These are phyloP conservation scores for Catocala nupta DNA, from an alignment of 2,888 invertebrate species.

Conservation along the genomic window DNA sequence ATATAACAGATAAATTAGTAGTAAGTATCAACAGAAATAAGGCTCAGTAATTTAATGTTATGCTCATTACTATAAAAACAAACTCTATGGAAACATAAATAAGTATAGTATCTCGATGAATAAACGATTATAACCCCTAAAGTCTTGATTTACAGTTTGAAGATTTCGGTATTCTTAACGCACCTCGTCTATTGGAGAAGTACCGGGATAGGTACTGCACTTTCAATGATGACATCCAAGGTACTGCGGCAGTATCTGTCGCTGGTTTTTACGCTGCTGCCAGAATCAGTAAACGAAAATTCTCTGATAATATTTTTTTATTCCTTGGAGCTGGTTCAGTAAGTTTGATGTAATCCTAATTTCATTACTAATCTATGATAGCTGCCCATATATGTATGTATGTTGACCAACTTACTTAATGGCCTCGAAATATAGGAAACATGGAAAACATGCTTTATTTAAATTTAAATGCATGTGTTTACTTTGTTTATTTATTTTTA, in stretches of 20 bases:
- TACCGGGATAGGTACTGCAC: slow-evolving; percentile 96
- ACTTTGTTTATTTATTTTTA: too few relatives aligned
- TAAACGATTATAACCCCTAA: not conserved
- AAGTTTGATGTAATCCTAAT: slow-evolving; percentile 38
- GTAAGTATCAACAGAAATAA: too few relatives aligned
- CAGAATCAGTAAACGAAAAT: slow-evolving; percentile 90
- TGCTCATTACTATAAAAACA: too few relatives aligned
- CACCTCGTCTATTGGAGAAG: slow-evolving; percentile 95
- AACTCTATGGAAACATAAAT: too few relatives aligned
- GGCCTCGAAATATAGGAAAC: too few relatives aligned
- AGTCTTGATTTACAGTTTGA: slow-evolving; percentile 90
- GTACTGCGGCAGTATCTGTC: slow-evolving; percentile 97
- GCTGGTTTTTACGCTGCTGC: slow-evolving; percentile 93
- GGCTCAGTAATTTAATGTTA: too few relatives aligned
- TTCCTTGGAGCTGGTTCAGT: slow-evolving; percentile 95
- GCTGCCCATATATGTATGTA: too few relatives aligned
- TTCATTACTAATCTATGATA: too few relatives aligned
- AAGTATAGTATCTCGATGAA: not conserved
- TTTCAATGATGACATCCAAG: slow-evolving; percentile 99
- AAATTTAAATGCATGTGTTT: too few relatives aligned
- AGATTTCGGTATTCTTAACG: slow-evolving; percentile 98
- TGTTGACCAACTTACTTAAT: too few relatives aligned
- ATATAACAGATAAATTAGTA: too few relatives aligned
- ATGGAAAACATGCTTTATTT: too few relatives aligned
- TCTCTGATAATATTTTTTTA: slow-evolving; percentile 93